These are phyloP conservation scores for Nesoenas mayeri DNA, from an alignment of 2,113 vertebrate species.

Conservation along the genomic window DNA sequence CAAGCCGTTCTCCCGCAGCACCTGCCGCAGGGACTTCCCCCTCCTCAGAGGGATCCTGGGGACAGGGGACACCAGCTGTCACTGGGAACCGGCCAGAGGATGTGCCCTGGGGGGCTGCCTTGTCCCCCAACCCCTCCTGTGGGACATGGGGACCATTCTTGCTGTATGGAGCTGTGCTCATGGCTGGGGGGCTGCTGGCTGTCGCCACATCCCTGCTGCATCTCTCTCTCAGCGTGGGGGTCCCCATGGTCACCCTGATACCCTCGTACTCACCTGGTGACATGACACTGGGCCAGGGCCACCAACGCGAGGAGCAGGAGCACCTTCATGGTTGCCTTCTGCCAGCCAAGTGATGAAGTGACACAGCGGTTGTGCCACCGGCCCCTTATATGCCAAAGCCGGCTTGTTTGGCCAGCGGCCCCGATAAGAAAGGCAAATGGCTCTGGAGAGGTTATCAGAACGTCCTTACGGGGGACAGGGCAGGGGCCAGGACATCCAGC, in stretches of 20 bases:
- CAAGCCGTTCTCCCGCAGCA: slow-evolving; percentile 43
- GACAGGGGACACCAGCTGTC: rapidly evolving
- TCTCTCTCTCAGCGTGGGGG: too few relatives aligned
- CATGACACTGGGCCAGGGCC: slow-evolving; percentile 50
- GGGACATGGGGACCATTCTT: not conserved
- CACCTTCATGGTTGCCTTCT: slow-evolving; percentile 61
- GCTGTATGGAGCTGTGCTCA: not conserved
- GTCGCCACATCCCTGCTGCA: not conserved
- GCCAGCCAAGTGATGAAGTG: not conserved
- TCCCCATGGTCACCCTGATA: too few relatives aligned
- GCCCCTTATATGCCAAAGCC: slow-evolving; percentile 25
- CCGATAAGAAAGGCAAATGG: slow-evolving; percentile 56
- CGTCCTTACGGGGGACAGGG: not conserved
- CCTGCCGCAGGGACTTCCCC: slow-evolving; percentile 54
- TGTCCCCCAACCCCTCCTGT: not conserved
- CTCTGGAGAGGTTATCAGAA: not conserved
- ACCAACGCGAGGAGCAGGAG: slow-evolving; percentile 60
- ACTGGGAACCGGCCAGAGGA: too few relatives aligned
- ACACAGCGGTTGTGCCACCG: not conserved
- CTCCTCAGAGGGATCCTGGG: slow-evolving; percentile 57
- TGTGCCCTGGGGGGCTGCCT: not conserved
- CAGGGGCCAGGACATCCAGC: not conserved
- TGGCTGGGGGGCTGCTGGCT: rapidly evolving
- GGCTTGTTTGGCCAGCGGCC: not conserved
- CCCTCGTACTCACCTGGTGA: slow-evolving; percentile 44